These are phyloP conservation scores for Lacerta viridis DNA, from an alignment of 2,797 vertebrate species.

Conservation along the genomic window DNA sequence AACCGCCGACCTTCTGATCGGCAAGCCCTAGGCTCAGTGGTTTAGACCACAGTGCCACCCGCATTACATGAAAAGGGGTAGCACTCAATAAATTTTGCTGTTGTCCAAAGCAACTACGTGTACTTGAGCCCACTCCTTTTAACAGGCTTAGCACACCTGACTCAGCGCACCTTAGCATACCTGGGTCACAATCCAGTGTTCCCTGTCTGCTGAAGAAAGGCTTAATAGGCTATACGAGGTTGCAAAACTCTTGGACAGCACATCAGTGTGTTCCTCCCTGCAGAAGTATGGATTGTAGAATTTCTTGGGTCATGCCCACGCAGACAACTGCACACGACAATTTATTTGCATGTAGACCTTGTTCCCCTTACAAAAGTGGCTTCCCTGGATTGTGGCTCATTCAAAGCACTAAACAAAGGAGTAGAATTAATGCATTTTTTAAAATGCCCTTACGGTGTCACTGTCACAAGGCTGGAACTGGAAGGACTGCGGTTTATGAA, in stretches of 20 bases:
- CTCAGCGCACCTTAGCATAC: not conserved
- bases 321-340: not conserved
- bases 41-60: too few species aligned
- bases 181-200: not conserved
- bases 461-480: slow-evolving; percentile 97
- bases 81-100: too few species aligned
- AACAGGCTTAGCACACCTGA: not conserved
- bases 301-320: too few species aligned
- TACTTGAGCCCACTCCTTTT: not conserved
- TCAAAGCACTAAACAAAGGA: slow-evolving; percentile 9
- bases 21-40: too few species aligned
- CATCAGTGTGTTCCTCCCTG: not conserved
- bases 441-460: slow-evolving; percentile 87
- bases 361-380: not conserved
- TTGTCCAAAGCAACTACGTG: not conserved
- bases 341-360: not conserved
- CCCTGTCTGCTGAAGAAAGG: too few species aligned
- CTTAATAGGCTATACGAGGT: not conserved
- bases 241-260: not conserved
- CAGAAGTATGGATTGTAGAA: not conserved
- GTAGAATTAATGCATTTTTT: not conserved
- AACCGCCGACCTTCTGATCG: too few species aligned
- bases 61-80: too few species aligned
- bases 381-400: not conserved
- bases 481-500: slow-evolving; percentile 94